A percentile compares a stretch with the other conserved stretches of the same genome.
Evolutionary conservation across 1,140 invertebrate genomes (phyloP).

Genomic region (Asobara japonica): DNA sequence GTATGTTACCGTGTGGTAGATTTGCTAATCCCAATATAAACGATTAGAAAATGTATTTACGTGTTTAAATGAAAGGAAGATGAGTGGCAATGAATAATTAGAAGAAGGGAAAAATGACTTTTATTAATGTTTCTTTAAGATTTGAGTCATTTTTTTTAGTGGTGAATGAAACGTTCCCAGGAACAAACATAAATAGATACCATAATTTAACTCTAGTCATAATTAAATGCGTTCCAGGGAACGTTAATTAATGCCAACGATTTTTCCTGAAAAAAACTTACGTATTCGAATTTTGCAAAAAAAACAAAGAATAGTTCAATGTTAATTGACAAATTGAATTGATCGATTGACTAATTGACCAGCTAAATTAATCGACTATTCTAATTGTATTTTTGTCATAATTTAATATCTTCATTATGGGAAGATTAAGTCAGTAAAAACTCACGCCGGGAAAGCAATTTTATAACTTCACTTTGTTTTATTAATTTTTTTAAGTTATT

Average conservation of each 20-base stretch:
- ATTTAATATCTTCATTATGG: background rate
- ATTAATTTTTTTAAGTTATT: slow-evolving; percentile 1
- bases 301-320: background rate
- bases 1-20: slow-evolving; percentile 33
- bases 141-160: background rate
- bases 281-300: too few relatives aligned
- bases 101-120: background rate
- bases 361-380: background rate
- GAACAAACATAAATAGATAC: slow-evolving; percentile 24
- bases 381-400: background rate
- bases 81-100: background rate
- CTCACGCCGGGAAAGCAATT: slow-evolving; percentile 10
- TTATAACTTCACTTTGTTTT: slow-evolving; percentile 11
- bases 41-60: slow-evolving; percentile 33
- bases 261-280: background rate
- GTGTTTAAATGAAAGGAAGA: background rate
- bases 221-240: slow-evolving; percentile 26
- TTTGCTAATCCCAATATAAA: slow-evolving; percentile 30
- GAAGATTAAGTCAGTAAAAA: background rate
- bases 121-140: background rate
- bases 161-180: slow-evolving; percentile 30
- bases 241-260: slow-evolving; percentile 22
- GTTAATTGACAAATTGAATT: background rate
- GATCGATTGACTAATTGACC: background rate
- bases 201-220: slow-evolving; percentile 38